phyloP scores from a whole-genome alignment of 2,113 vertebrate species.

The Cranoglanis bouderius region DNA sequence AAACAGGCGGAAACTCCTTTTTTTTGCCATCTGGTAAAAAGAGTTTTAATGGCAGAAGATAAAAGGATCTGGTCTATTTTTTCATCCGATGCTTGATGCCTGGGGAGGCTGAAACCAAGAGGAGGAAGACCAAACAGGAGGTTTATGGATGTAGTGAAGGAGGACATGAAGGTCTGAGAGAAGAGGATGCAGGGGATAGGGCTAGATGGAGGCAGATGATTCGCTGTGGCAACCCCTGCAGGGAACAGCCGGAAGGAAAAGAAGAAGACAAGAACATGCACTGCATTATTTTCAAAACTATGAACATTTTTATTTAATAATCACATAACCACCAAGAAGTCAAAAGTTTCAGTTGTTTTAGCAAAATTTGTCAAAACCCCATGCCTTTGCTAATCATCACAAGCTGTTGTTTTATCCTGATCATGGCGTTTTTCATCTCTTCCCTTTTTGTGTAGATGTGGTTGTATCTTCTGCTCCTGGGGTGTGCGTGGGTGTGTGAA shows the following conservation, averaged over 20 bases:
- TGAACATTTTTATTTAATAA: not conserved
- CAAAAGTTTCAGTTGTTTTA: not conserved
- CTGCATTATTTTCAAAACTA: not conserved
- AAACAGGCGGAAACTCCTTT: too few relatives aligned
- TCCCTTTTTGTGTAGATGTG: constrained; percentile 18
- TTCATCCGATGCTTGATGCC: not conserved
- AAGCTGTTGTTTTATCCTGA: not conserved
- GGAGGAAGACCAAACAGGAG: too few relatives aligned
- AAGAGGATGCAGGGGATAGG: too few relatives aligned
- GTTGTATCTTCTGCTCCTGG: constrained; percentile 37
- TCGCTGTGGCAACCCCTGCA: too few relatives aligned
- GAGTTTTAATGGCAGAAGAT: too few relatives aligned
- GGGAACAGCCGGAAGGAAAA: too few relatives aligned
- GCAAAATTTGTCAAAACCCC: not conserved
- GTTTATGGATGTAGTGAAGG: too few relatives aligned
- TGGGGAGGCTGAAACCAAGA: not conserved
- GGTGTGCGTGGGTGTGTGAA: not conserved
- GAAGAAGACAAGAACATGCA: too few relatives aligned
- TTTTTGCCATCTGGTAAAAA: too few relatives aligned
- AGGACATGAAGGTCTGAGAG: too few relatives aligned
- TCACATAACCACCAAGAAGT: not conserved
- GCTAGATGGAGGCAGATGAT: too few relatives aligned
- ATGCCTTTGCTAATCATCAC: not conserved
- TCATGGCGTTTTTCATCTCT: not conserved
- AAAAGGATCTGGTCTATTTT: not conserved